Conservation (phyloP, 1,140 invertebrate genomes). For the Frieseomelitta varia region DNA sequence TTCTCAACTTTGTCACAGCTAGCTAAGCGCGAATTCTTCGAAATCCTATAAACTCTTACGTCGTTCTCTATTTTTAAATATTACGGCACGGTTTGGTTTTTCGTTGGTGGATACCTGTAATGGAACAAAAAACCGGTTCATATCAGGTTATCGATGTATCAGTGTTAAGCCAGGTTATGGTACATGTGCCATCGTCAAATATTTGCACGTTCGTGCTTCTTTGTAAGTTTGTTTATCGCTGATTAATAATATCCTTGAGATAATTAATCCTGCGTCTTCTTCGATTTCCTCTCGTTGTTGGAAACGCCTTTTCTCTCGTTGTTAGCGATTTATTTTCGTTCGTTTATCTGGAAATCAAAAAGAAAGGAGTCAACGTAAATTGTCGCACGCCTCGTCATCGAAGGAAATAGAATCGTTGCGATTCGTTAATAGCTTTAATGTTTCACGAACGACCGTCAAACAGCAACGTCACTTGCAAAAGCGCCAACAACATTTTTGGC, state of each 20-base stretch:
- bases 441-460: not conserved
- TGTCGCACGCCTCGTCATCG: not conserved
- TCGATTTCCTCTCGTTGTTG: not conserved
- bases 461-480: not conserved
- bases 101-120: not conserved
- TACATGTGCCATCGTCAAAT: not conserved
- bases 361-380: not conserved
- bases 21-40: not conserved
- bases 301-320: not conserved
- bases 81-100: not conserved
- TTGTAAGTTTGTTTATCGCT: not conserved
- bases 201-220: not conserved
- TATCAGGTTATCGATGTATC: not conserved
- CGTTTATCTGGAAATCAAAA: not conserved
- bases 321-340: not conserved
- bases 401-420: constrained; percentile 3
- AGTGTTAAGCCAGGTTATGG: not conserved
- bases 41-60: not conserved
- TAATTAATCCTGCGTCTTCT: not conserved
- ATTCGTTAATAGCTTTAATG: constrained; percentile 3
- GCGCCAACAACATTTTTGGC: constrained; percentile 26
- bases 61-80: not conserved
- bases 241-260: not conserved
- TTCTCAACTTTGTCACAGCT: not conserved
- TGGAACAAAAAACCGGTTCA: not conserved